Percentiles rank a stretch among this genome's conserved stretches.
Evolutionary conservation across 64 coral and sea anemone genomes (phyloP).

Genomic region (Orbicella faveolata): DNA sequence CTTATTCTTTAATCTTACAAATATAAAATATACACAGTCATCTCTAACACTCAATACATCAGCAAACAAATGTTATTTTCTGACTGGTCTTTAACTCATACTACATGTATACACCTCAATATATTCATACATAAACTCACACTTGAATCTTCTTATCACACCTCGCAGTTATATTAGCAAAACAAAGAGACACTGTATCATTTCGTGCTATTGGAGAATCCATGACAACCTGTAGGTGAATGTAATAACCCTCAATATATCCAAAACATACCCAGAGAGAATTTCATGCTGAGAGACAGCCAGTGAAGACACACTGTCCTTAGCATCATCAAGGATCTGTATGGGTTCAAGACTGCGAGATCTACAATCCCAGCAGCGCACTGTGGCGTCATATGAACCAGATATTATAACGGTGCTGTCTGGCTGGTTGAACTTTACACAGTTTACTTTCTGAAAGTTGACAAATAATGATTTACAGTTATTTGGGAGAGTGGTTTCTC

Average conservation of each 20-base stretch:
- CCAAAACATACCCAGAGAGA: conserved; percentile 72
- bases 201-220: too few relatives aligned
- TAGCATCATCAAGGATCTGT: conserved; percentile 94
- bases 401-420: conserved; percentile 89
- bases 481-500: too few relatives aligned
- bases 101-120: too few relatives aligned
- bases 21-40: too few relatives aligned
- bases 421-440: conserved; percentile 89
- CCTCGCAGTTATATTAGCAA: too few relatives aligned
- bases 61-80: too few relatives aligned
- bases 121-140: too few relatives aligned
- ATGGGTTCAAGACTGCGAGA: conserved; percentile 92
- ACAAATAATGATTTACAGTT: neutral
- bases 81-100: too few relatives aligned
- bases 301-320: conserved; percentile 86
- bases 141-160: too few relatives aligned
- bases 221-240: neutral
- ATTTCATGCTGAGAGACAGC: conserved; percentile 92
- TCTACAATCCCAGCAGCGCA: conserved; percentile 85
- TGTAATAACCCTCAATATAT: neutral
- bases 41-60: too few relatives aligned
- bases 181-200: too few relatives aligned
- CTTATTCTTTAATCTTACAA: too few relatives aligned
- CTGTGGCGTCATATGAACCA: conserved; percentile 89
- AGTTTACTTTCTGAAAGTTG: conserved; percentile 77